These are phyloP conservation scores for Phrynosoma platyrhinos DNA, from an alignment of 2,113 vertebrate species.

Conservation along the genomic window DNA sequence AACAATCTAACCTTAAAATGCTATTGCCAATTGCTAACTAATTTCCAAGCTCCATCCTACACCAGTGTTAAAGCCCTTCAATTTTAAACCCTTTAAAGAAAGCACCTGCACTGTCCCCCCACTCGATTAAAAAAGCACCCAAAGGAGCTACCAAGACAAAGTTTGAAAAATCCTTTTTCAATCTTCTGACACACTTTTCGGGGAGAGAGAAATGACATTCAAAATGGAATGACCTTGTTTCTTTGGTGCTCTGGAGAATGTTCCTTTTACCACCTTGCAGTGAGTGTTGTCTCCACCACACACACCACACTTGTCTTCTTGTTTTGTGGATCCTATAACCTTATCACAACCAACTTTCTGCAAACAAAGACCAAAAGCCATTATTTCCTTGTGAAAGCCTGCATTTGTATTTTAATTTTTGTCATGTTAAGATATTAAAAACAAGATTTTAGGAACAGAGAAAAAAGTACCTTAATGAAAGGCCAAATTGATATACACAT, in stretches of 20 bases:
- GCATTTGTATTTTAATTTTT: background rate
- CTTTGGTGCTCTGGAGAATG: conserved; percentile 87
- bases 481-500: conserved; percentile 11
- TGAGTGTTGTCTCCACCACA: conserved; percentile 94
- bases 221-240: conserved; percentile 83
- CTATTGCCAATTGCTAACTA: no score
- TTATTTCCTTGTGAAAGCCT: background rate
- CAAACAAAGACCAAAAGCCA: conserved; percentile 38
- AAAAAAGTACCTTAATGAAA: conserved; percentile 21
- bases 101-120: no score
- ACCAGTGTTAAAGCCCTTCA: no score
- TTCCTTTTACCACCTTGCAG: conserved; percentile 94
- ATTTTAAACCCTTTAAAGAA: no score
- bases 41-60: no score
- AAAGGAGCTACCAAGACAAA: background rate
- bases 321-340: conserved; percentile 90
- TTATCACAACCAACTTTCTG: conserved; percentile 98
- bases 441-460: background rate
- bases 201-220: background rate
- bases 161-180: background rate
- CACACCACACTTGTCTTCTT: conserved; percentile 96
- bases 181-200: background rate
- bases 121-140: background rate
- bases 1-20: no score
- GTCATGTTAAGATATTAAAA: conserved; percentile 6